Percentiles rank a stretch among this genome's conserved stretches.
Conservation (phyloP, 53 echinoderm and acorn worm species). For the Henricia sp. region DNA sequence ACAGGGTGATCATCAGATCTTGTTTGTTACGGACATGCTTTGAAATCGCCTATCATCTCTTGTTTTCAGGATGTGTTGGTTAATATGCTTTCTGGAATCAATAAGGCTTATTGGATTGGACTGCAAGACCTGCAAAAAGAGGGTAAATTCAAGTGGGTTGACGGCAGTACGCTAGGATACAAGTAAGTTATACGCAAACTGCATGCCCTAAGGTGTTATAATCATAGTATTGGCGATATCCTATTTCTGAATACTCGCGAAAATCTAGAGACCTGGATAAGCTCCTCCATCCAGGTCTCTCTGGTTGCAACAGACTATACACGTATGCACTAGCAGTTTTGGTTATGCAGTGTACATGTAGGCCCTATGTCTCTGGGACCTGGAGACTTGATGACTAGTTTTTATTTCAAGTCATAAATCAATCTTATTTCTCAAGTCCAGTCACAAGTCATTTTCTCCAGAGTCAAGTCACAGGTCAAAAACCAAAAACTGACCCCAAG, state of each 20-base stretch:
- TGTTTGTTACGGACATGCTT: background rate
- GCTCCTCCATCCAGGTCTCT: no score
- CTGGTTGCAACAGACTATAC: background rate
- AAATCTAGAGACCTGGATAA: no score
- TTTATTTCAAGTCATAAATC: no score
- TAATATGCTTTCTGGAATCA: background rate
- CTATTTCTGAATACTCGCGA: no score
- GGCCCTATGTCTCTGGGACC: no score
- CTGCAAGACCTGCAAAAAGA: slow-evolving; percentile 43
- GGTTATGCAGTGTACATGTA: no score
- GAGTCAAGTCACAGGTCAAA: no score
- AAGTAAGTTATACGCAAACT: slow-evolving; percentile 28
- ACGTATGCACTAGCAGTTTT: background rate
- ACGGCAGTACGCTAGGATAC: slow-evolving; percentile 24
- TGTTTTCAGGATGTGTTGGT: background rate
- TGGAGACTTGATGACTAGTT: no score
- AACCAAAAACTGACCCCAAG: background rate
- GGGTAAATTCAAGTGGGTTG: slow-evolving; percentile 52
- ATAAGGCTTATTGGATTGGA: slow-evolving; percentile 52
- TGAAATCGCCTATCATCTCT: background rate
- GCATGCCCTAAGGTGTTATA: no score
- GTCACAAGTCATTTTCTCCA: no score
- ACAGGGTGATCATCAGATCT: background rate
- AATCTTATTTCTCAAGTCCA: no score
- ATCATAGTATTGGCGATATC: background rate